A percentile compares a stretch with the other conserved stretches of the same genome.
phyloP scores from a whole-genome alignment of 1,140 invertebrate genomes.

The Mamestra configurata region DNA sequence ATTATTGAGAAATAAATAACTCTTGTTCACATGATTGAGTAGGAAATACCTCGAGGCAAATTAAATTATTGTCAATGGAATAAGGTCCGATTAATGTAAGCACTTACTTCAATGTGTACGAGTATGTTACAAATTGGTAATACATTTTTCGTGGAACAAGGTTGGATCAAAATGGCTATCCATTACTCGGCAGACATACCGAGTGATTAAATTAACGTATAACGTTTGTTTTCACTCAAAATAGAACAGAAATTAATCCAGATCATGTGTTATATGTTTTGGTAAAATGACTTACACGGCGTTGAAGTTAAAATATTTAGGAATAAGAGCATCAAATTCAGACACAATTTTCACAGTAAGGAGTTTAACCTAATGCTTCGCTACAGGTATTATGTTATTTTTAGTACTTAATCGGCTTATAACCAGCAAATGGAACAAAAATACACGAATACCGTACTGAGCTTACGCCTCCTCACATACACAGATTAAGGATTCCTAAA shows the following conservation, averaged over 20 bases:
- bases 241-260: not conserved
- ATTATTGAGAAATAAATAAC: not conserved
- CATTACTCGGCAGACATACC: not conserved
- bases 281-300: too few species aligned
- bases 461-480: not conserved
- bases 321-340: not conserved
- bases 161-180: constrained; percentile 4
- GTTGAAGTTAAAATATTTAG: not conserved
- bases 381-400: not conserved
- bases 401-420: not conserved
- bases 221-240: not conserved
- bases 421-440: not conserved
- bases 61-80: not conserved
- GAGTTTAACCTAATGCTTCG: not conserved
- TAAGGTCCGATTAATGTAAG: not conserved
- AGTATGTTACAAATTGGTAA: constrained; percentile 7
- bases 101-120: not conserved
- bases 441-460: not conserved
- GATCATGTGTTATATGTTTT: too few species aligned
- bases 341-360: too few species aligned
- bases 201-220: constrained; percentile 3
- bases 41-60: not conserved
- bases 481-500: not conserved
- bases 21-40: not conserved
- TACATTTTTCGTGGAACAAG: constrained; percentile 11